Evolutionary conservation across 2,113 vertebrate genomes (phyloP).

Genomic region (Ahaetulla prasina): DNA sequence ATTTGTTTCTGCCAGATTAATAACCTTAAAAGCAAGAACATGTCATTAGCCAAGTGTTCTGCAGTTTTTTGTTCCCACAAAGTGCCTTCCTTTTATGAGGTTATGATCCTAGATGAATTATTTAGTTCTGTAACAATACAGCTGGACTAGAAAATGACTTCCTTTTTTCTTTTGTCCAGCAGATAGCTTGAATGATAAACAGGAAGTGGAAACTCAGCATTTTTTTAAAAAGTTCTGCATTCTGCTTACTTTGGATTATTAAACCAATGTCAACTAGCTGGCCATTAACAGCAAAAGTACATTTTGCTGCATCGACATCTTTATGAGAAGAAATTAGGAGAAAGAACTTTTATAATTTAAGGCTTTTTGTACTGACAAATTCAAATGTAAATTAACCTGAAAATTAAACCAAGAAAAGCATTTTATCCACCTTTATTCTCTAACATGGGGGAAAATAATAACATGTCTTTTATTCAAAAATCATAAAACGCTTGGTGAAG

Average conservation of each 20-base stretch:
- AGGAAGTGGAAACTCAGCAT: slow-evolving; percentile 63
- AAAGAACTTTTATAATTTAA: slow-evolving; percentile 24
- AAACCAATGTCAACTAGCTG: slow-evolving; percentile 31
- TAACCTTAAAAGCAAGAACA: slow-evolving; percentile 17
- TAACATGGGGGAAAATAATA: neutral
- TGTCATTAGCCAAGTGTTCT: slow-evolving; percentile 28
- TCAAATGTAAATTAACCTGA: slow-evolving; percentile 17
- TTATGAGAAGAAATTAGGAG: slow-evolving; percentile 9
- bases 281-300: slow-evolving; percentile 38
- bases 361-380: neutral
- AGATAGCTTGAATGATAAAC: slow-evolving; percentile 50
- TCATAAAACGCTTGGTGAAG: neutral
- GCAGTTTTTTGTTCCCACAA: slow-evolving; percentile 31
- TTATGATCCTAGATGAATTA: slow-evolving; percentile 34
- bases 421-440: slow-evolving; percentile 10
- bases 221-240: slow-evolving; percentile 23
- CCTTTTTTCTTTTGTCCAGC: slow-evolving; percentile 26
- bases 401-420: slow-evolving; percentile 8
- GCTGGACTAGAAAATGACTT: slow-evolving; percentile 40
- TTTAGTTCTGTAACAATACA: slow-evolving; percentile 40
- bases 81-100: slow-evolving; percentile 32
- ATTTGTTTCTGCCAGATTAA: slow-evolving; percentile 4
- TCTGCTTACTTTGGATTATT: slow-evolving; percentile 49
- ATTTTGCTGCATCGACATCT: slow-evolving; percentile 37
- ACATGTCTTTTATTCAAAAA: slow-evolving; percentile 20